These are phyloP conservation scores for Leucoptera coffeella DNA, from an alignment of 2,888 invertebrate genomes.

Conservation along the genomic window DNA sequence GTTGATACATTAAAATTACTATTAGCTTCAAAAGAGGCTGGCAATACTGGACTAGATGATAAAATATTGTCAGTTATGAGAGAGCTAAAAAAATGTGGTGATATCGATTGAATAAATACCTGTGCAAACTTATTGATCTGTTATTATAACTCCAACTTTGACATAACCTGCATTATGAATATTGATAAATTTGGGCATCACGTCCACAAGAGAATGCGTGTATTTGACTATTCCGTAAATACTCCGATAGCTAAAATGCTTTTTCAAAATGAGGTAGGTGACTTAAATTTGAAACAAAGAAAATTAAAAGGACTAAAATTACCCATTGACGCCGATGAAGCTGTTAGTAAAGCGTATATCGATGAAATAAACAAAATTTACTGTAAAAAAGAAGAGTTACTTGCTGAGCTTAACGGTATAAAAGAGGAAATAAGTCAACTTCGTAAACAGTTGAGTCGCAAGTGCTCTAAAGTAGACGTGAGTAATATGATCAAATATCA, in stretches of 20 bases:
- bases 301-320: constrained; percentile 1
- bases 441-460: not conserved
- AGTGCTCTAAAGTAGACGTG: not conserved
- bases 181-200: no score
- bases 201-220: not conserved
- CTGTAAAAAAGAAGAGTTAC: not conserved
- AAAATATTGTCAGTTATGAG: not conserved
- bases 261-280: not conserved
- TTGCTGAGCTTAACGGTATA: not conserved
- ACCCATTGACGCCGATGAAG: not conserved
- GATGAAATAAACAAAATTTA: not conserved
- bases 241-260: not conserved
- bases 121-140: not conserved
- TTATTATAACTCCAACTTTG: not conserved
- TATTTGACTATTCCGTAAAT: not conserved
- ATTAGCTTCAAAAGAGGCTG: no score
- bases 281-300: not conserved
- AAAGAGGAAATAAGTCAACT: not conserved
- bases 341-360: not conserved
- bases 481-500: not conserved
- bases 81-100: no score
- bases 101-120: not conserved
- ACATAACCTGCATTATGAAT: not conserved
- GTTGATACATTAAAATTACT: not conserved
- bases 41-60: not conserved